These are phyloP conservation scores for Atta colombica DNA, from an alignment of 1,140 invertebrate genomes.

Conservation along the genomic window DNA sequence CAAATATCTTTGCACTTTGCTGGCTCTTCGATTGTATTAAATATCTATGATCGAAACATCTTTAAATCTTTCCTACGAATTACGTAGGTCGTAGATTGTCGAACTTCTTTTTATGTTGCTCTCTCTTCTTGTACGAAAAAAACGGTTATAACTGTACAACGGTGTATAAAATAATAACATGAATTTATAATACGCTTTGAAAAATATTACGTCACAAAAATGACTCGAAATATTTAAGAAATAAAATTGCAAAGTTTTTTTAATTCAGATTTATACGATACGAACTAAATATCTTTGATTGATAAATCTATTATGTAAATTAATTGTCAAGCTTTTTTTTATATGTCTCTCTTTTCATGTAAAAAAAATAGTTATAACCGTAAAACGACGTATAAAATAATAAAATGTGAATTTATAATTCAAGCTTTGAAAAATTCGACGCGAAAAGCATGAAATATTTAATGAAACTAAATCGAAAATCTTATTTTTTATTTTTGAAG, in stretches of 20 bases:
- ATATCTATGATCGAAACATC: not conserved
- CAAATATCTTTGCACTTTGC: not conserved
- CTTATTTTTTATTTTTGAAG: not conserved
- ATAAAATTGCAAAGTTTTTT: too few relatives aligned
- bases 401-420: not conserved
- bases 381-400: not conserved
- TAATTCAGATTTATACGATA: too few relatives aligned
- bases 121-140: too few relatives aligned
- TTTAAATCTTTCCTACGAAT: constrained; percentile 4
- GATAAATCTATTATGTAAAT: not conserved
- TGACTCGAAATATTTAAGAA: too few relatives aligned
- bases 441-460: not conserved
- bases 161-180: too few relatives aligned
- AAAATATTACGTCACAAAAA: too few relatives aligned
- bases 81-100: not conserved
- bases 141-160: too few relatives aligned
- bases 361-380: not conserved
- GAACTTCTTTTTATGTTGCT: not conserved
- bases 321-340: not conserved
- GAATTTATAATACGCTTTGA: too few relatives aligned
- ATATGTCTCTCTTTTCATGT: not conserved
- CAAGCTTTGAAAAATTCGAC: not conserved
- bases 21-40: not conserved
- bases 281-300: too few relatives aligned
- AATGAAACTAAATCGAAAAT: not conserved